Evolutionary conservation across 1,140 invertebrate species (phyloP), one percentile per base, ranked within the genome.

Genomic region (Drosophila chauvacae): DNA sequence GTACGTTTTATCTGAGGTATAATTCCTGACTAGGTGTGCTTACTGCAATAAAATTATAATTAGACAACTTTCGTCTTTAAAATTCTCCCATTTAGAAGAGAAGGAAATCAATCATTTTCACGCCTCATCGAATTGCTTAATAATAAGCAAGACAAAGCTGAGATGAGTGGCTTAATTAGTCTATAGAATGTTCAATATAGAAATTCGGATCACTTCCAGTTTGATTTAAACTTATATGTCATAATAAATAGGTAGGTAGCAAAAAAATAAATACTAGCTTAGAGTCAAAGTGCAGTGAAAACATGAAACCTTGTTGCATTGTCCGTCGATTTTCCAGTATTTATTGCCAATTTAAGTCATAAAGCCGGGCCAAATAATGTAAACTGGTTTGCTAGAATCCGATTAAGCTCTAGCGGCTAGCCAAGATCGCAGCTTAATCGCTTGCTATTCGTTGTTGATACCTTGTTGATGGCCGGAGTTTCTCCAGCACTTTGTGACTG

Each of bases 331-430:
- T 77, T 75, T 76, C 61, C 55, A 77, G 53, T 75, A 58, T 73
- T 73, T 73, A 71, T 39, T 73, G n/a, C 66, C 70, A 56, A 70
- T 70, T 70, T 56, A 70, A 70, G 66, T 72, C 53, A 72, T 72
- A 72, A 56, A 59, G 28, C 30, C 70, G 18, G 68, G 73, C 74
- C 73, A 77, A 77, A 77, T 77, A 77, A 77, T 77, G 65, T 41
- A 77, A 77, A 77, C 74, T 74, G 74, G 74, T 77, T 77, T 63
- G 50, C n/a, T 35, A 28, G 64, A 72, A 30, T 60, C 70, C 37
- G 42, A 56, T 50, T 57, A 77, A 77, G 44, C 55, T 55, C 35
- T 41, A 26, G 28, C 30, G n/a, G n/a, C n/a, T n/a, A n/a, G n/a
- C n/a, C n/a, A n/a, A n/a, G n/a, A n/a, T n/a, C n/a, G n/a, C n/a